phyloP scores from a whole-genome alignment of 2,797 vertebrate genomes.

The Halcyon leucocephala region DNA sequence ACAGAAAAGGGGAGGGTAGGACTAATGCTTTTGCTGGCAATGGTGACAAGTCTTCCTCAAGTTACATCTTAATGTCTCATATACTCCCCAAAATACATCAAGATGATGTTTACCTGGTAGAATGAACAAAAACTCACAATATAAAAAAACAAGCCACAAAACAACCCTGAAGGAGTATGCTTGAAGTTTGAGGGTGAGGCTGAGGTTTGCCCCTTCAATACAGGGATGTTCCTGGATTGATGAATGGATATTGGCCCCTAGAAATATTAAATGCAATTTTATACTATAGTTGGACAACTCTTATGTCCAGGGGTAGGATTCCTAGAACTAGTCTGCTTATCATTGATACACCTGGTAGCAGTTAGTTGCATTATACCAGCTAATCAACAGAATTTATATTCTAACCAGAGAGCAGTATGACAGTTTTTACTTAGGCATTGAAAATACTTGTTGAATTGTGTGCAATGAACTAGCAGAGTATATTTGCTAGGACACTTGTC shows the following conservation, averaged over 20 bases:
- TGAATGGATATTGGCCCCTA: not conserved
- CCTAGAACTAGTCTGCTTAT: not conserved
- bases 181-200: not conserved
- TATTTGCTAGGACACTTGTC: not conserved
- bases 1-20: not conserved
- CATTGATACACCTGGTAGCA: not conserved
- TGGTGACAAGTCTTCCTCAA: not conserved
- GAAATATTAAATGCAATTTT: not conserved
- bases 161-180: not conserved
- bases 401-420: not conserved
- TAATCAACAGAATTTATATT: no score
- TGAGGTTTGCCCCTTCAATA: not conserved
- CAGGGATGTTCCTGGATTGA: not conserved
- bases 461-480: fast-evolving
- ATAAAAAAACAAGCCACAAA: no score
- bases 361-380: not conserved
- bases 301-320: not conserved
- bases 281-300: not conserved
- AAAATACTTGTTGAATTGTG: not conserved
- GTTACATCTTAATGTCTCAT: not conserved
- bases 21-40: not conserved
- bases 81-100: not conserved
- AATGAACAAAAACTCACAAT: not conserved
- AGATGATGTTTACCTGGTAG: not conserved
- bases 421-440: not conserved